Evolutionary conservation across 2,888 invertebrate genomes (phyloP).

Genomic region (Drosophila mimica): DNA sequence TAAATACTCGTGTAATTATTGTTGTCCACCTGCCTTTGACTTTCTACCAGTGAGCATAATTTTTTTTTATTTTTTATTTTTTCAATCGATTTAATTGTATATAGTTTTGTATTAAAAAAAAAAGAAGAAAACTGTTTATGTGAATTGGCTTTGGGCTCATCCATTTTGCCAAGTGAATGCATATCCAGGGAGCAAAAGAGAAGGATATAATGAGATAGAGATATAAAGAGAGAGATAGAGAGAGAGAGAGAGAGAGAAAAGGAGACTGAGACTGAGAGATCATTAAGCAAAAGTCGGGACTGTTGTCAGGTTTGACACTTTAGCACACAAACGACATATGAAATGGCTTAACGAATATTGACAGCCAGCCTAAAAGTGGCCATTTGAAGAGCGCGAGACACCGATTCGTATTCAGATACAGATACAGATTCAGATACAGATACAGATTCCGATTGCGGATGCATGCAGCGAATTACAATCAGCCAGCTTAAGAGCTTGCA

Average conservation of each 20-base stretch:
- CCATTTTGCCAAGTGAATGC: conserved; percentile 22
- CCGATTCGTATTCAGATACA: conserved; percentile 32
- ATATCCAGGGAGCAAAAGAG: conserved; percentile 2
- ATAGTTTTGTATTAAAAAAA: no score
- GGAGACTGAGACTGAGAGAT: conserved; percentile 46
- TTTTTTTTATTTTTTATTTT: not conserved
- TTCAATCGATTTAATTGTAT: not conserved
- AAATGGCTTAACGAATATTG: conserved; percentile 80
- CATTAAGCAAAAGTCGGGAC: conserved; percentile 79
- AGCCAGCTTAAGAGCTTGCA: conserved; percentile 44
- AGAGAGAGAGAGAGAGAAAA: not conserved
- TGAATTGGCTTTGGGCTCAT: not conserved
- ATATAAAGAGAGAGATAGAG: not conserved
- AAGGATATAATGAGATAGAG: not conserved
- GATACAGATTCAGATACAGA: conserved; percentile 22
- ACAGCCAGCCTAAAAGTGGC: conserved; percentile 77
- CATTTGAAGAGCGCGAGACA: conserved; percentile 60
- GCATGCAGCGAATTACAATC: conserved; percentile 57
- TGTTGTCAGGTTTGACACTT: conserved; percentile 82
- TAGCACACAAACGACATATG: conserved; percentile 77
- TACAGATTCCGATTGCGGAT: conserved; percentile 46
- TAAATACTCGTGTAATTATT: not conserved
- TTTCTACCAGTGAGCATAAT: not conserved
- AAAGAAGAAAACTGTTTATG: not conserved
- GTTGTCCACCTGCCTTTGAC: not conserved